Percentiles rank a stretch among this genome's conserved stretches.
These are phyloP conservation scores for Diprion similis DNA, from an alignment of 1,140 invertebrate species.

Conservation along the genomic window DNA sequence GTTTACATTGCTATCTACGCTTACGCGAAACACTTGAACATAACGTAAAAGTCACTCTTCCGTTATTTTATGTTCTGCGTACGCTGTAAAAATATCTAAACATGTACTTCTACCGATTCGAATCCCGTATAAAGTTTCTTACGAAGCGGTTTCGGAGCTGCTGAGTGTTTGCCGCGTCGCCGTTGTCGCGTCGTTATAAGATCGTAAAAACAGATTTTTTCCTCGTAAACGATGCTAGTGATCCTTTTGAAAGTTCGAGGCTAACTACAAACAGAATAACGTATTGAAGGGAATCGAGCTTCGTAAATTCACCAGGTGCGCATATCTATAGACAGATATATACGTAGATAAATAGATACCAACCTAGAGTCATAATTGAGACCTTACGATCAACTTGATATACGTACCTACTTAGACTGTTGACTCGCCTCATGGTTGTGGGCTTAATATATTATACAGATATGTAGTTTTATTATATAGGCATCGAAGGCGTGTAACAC, in stretches of 20 bases:
- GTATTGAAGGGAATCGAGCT: background rate
- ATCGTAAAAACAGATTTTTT: background rate
- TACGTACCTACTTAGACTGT: background rate
- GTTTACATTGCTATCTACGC: too few species aligned
- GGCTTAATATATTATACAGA: too few species aligned
- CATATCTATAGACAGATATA: background rate
- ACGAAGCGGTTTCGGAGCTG: too few species aligned
- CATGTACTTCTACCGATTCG: too few species aligned
- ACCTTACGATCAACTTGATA: conserved; percentile 5
- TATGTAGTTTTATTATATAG: too few species aligned
- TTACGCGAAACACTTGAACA: too few species aligned
- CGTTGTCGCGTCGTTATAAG: background rate
- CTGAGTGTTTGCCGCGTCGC: background rate
- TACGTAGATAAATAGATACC: background rate
- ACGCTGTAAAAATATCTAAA: too few species aligned
- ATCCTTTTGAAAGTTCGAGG: background rate
- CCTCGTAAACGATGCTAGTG: background rate
- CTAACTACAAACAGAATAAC: background rate
- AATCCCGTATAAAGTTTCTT: too few species aligned
- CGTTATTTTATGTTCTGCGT: too few species aligned
- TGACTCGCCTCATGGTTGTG: background rate
- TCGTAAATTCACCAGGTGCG: background rate
- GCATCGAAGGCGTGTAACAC: too few species aligned
- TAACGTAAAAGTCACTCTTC: too few species aligned
- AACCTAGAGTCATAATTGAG: background rate